A percentile compares a stretch with the other conserved stretches of the same genome.
Conservation (phyloP, 2,888 invertebrate genomes). For the Blastobasis lacticolella region DNA sequence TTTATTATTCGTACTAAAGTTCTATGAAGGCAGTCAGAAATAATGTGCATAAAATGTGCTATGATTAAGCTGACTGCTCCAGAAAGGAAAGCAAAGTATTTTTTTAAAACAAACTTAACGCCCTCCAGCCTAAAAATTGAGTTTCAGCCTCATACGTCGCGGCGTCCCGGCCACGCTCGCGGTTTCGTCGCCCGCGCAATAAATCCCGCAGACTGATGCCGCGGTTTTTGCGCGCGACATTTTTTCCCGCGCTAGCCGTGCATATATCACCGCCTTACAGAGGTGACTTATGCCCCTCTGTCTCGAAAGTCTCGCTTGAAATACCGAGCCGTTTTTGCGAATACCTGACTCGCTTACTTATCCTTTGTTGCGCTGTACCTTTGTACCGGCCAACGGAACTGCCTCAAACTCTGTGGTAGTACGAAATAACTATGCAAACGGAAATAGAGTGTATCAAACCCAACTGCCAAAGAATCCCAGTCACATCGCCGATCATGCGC, state of each 20-base stretch:
- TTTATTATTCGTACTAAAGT: too few species aligned
- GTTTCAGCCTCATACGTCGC: conserved; percentile 36
- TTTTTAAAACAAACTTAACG: too few species aligned
- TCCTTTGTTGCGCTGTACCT: conserved; percentile 13
- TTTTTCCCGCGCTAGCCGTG: conserved; percentile 69
- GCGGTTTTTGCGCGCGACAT: conserved; percentile 66
- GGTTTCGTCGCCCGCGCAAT: conserved; percentile 53
- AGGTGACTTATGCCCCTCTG: conserved; percentile 23
- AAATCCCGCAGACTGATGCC: conserved; percentile 67
- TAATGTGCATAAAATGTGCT: too few species aligned
- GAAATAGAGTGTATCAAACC: background rate
- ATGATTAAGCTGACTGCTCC: too few species aligned
- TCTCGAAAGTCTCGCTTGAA: conserved; percentile 28
- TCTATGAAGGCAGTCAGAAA: too few species aligned
- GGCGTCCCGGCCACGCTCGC: conserved; percentile 57
- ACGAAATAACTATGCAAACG: too few species aligned
- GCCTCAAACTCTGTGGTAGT: too few species aligned
- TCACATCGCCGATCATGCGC: conserved; percentile 34
- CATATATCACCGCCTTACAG: conserved; percentile 53
- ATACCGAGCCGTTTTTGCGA: conserved; percentile 32
- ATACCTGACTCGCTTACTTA: conserved; percentile 15
- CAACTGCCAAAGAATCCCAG: conserved; percentile 15
- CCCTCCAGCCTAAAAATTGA: too few species aligned
- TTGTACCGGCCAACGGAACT: background rate
- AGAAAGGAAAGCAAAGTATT: too few species aligned